Evolutionary conservation across 1,140 invertebrate species (phyloP), one percentile per base, ranked within the genome.

Genomic region (Drosophila hydei): DNA sequence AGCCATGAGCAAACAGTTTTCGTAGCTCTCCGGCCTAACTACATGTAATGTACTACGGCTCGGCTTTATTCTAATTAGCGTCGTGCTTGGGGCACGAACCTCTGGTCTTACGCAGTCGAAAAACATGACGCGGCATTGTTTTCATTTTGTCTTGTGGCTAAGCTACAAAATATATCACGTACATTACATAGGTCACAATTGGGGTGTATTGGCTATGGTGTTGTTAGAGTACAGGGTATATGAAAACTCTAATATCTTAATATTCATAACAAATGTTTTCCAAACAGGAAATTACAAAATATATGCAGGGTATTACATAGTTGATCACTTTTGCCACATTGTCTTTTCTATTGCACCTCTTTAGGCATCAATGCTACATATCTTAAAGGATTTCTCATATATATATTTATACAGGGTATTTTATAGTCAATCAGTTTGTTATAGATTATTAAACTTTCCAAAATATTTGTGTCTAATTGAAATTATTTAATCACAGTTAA

Each of bases 21-120:
- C 18, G 12, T n/a, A 12, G 19, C 38, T 19, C 45, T 18, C 23
- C 38, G 18, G 12, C 33, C 51, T 48, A 36, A 27, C 21, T 45
- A 18, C 1, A 8, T 42, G 11, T 23, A 25, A 21, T 23, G 48
- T 67, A 27, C 42, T n/a, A 19, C 21, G 19, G 30, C 38, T 36
- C 62, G 70, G 77, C 67, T 69, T 83, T 88, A 88, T 88, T 88
- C 83, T 88, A 88, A 88, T 88, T 88, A 88, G 83, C 83, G 77
- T 60, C 50, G 65, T 70, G 65, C 47, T 18, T 19, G 25, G 64
- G 54, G 51, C 51, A 25, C 48, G 25, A 48, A 68, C 72, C 47
- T 64, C 81, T 45, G 81, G 83, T 88, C 77, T 87, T 87, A 88
- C 83, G 81, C 80, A 83, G 64, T 56, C 19, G 38, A 30, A 21